Evolutionary conservation across 1,140 invertebrate genomes (phyloP), one percentile per base, ranked within the genome.

Genomic region (Aphaenogaster rudis): DNA sequence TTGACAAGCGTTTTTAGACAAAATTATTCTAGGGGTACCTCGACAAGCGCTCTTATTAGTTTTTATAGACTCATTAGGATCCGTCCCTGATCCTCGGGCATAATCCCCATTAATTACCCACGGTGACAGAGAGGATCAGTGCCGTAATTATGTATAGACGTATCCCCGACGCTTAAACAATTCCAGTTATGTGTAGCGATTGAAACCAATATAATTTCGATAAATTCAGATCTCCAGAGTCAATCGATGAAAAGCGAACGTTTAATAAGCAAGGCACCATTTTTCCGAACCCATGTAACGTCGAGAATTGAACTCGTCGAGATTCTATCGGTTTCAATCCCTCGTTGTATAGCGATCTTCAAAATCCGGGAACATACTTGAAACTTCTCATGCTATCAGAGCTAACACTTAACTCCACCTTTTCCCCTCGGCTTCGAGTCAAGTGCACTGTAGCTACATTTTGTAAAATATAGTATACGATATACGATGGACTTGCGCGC

Each of bases 381-480:
- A 71, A 45, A 45, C 11, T 71, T 33, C 36, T 71, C n/a, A n/a
- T 67, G 80, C 17, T 61, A 36, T 85, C 69, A 54, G 57, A 76
- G 45, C 61, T 66, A 89, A 74, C 63, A 87, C 42, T 52, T 63
- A 66, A 21, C 52, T 48, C 67, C 77, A 71, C 69, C 50, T 80
- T 86, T 85, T 64, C 48, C 42, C 69, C 71, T 85, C 48, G 33
- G 77, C 67, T 88, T 88, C 69, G 76, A 86, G 48, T 78, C 84
- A 88, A 57, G 39, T 72, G 82, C 72, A 86, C 57, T 69, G 64
- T 69, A 86, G 86, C 64, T 57, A 61, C 33, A 36, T 77, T 66
- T 74, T 77, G 72, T 86, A 86, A 86, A 71, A 78, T 74, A 71
- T 74, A 71, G 66, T 71, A 87, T 86, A 86, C 72, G 72, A 86